A percentile compares a stretch with the other conserved stretches of the same genome.
Evolutionary conservation across 2,888 invertebrate species (phyloP).

Genomic region (Heteromyza rotundicornis): DNA sequence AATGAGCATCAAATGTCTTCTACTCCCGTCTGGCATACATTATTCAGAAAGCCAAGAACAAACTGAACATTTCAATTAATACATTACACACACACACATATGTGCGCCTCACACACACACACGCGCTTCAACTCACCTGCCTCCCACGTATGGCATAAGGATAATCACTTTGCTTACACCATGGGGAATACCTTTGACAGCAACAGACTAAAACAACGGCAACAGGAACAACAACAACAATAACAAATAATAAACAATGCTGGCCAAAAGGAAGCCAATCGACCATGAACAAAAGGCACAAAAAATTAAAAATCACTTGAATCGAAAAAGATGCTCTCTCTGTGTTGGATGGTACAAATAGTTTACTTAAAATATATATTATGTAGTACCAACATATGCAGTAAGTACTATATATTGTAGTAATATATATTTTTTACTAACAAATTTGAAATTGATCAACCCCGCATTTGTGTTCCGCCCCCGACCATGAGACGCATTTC

Average conservation of each 20-base stretch:
- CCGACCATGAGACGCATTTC: neutral
- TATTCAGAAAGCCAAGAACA: constrained; percentile 47
- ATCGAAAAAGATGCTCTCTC: no score
- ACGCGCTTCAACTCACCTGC: neutral
- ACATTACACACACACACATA: constrained; percentile 40
- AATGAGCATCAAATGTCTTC: constrained; percentile 59
- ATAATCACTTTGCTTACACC: constrained; percentile 60
- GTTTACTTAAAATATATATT: no score
- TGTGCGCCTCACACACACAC: neutral
- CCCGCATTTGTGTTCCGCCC: no score
- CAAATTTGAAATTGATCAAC: constrained; percentile 4
- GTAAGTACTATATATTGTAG: no score
- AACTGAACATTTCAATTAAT: constrained; percentile 47
- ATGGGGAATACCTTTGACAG: constrained; percentile 45
- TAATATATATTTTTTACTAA: neutral
- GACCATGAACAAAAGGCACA: neutral
- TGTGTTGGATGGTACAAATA: neutral
- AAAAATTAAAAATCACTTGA: neutral
- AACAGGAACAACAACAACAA: neutral
- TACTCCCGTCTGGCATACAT: constrained; percentile 52
- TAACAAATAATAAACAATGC: neutral
- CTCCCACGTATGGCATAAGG: constrained; percentile 37
- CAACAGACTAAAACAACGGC: neutral
- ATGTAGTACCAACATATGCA: no score
- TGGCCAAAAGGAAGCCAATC: neutral